Conservation (phyloP, 2,888 invertebrate species). For the Sturmia bella region DNA sequence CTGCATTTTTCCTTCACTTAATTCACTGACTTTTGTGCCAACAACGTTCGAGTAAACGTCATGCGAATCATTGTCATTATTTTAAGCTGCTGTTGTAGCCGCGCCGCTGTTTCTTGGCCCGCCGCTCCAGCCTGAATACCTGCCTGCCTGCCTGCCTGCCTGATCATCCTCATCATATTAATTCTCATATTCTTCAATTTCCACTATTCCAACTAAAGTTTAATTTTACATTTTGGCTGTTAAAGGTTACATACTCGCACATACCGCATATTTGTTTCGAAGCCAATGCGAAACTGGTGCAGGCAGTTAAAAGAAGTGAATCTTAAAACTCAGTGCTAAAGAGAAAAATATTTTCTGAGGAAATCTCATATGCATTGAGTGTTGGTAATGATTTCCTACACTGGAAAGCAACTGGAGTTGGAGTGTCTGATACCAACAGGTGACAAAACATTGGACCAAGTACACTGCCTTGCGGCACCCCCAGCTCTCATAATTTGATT, state of each 20-base stretch:
- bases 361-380: no score
- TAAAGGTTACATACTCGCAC: conserved; percentile 70
- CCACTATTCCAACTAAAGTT: conserved; percentile 38
- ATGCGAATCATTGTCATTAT: conserved; percentile 70
- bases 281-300: conserved; percentile 39
- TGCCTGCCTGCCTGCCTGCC: conserved; percentile 15
- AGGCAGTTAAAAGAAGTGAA: conserved; percentile 22
- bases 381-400: no score
- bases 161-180: conserved; percentile 27
- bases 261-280: conserved; percentile 57
- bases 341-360: no score
- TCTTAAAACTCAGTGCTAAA: no score
- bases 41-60: conserved; percentile 68
- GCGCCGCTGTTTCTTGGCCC: conserved; percentile 53
- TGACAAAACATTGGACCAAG: no score
- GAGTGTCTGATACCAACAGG: no score
- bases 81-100: conserved; percentile 60
- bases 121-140: conserved; percentile 52
- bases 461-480: no score
- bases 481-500: no score
- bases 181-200: conserved; percentile 39
- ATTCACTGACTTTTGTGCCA: conserved; percentile 51
- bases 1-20: conserved; percentile 47
- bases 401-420: no score
- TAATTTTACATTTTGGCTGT: conserved; percentile 69